Evolutionary conservation across 2,797 vertebrate species (phyloP).

Genomic region (Spinus olivaceus): DNA sequence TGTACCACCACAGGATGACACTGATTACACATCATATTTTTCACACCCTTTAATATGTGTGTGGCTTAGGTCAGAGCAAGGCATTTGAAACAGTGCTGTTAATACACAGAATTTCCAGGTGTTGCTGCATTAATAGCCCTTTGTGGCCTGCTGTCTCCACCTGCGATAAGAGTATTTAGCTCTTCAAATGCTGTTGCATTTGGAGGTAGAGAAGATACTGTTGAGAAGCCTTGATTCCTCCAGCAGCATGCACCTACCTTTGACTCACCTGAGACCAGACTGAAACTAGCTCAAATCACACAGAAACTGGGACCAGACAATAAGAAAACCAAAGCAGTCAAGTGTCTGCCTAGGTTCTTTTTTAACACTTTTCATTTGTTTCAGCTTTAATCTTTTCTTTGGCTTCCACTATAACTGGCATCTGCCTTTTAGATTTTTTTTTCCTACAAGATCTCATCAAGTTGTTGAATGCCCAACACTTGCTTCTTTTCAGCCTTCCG

Average conservation of each 20-base stretch:
- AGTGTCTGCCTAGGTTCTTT: not conserved
- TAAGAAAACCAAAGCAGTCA: not conserved
- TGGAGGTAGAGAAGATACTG: not conserved
- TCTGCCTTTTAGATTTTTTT: not conserved
- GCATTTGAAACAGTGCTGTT: not conserved
- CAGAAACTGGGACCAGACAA: not conserved
- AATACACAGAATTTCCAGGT: not conserved
- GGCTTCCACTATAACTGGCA: not conserved
- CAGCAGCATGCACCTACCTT: not conserved
- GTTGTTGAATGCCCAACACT: not conserved
- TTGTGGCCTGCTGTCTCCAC: not conserved
- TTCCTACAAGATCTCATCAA: not conserved
- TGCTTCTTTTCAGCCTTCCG: not conserved
- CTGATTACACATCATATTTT: not conserved
- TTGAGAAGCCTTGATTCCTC: not conserved
- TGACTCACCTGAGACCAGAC: rapidly evolving
- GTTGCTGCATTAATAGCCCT: not conserved
- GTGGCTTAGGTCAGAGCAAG: not conserved
- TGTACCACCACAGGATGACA: not conserved
- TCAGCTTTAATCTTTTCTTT: not conserved
- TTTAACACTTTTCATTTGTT: not conserved
- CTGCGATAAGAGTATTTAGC: not conserved
- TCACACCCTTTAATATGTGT: not conserved
- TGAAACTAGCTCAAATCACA: not conserved
- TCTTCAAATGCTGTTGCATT: not conserved